These are phyloP conservation scores for Xanthia icteritia DNA, from an alignment of 2,888 invertebrate genomes.

Conservation along the genomic window DNA sequence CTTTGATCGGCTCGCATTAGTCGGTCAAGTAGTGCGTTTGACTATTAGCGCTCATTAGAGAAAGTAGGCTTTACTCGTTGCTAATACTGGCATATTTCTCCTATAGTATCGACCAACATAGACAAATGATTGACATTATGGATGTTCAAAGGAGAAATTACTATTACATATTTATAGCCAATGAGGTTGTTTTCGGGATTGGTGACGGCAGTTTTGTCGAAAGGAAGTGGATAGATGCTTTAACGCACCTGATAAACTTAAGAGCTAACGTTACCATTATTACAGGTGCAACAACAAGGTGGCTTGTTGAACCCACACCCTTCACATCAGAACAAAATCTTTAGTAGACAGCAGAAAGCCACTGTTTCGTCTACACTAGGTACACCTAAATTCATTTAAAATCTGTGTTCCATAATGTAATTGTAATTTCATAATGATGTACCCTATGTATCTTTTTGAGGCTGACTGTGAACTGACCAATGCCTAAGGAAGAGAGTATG, in stretches of 20 bases:
- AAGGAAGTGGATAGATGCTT: background rate
- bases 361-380: too few relatives aligned
- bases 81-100: background rate
- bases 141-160: background rate
- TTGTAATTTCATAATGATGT: too few relatives aligned
- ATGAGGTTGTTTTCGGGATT: background rate
- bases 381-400: too few relatives aligned
- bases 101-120: too few relatives aligned
- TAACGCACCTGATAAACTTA: background rate
- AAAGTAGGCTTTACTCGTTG: background rate
- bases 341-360: too few relatives aligned
- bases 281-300: too few relatives aligned
- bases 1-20: slow-evolving; percentile 11
- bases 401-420: too few relatives aligned
- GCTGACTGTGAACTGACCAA: too few relatives aligned
- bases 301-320: background rate
- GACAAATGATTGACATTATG: background rate
- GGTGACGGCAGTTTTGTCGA: slow-evolving; percentile 1
- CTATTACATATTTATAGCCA: background rate
- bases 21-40: slow-evolving; percentile 15
- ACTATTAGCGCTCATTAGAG: slow-evolving; percentile 11
- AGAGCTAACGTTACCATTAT: slow-evolving; percentile 1
- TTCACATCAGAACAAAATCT: background rate
- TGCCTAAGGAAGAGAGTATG: too few relatives aligned
- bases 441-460: too few relatives aligned